Evolutionary conservation across 2,888 invertebrate species (phyloP), one percentile per base, ranked within the genome.

Genomic region (Drosophila suboccidentalis): DNA sequence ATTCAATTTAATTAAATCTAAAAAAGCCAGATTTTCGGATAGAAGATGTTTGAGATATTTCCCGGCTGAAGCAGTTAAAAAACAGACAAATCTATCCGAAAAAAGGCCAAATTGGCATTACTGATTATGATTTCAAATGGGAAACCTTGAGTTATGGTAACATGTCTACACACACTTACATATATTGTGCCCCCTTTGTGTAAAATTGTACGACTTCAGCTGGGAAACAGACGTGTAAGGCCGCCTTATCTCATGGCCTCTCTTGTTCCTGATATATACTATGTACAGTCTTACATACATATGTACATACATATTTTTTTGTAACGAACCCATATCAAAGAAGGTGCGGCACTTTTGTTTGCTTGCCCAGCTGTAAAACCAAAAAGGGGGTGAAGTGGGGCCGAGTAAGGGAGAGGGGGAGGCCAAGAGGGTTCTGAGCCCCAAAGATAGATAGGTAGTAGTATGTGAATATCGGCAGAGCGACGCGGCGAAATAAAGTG

Each of bases 141-240:
- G 44, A 67, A 76, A 62, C 76, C 76, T 76, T 76, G 75, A 22
- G 71, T 66, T 71, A 58, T 64, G 64, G 41, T 38, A 38, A 57
- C 43, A 44, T 57, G 36, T 54, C n/a, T 11, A 17, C 13, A 36
- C 32, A 19, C 38, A 43, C 19, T 4, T 11, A 9, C 26, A 15
- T 4, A 26, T 5, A 39, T 38, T 2, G 43, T 34, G 44, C 13
- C 32, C 19, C 5, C 38, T 17, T 32, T 55, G 10, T 32, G 53
- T 54, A 47, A 46, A 71, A 75, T 71, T 73, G 63, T 71, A 76
- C 66, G 75, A 71, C 76, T 76, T 76, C 64, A 71, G 65, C 51
- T 32, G 49, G 41, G 34, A 53, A 61, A 71, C 58, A 49, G 22
- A 29, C 59, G 36, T 75, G 63, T 73, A 54, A 44, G 15, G 58